These are phyloP conservation scores for Bubo scandiacus DNA, from an alignment of 2,113 vertebrate genomes.

Conservation along the genomic window DNA sequence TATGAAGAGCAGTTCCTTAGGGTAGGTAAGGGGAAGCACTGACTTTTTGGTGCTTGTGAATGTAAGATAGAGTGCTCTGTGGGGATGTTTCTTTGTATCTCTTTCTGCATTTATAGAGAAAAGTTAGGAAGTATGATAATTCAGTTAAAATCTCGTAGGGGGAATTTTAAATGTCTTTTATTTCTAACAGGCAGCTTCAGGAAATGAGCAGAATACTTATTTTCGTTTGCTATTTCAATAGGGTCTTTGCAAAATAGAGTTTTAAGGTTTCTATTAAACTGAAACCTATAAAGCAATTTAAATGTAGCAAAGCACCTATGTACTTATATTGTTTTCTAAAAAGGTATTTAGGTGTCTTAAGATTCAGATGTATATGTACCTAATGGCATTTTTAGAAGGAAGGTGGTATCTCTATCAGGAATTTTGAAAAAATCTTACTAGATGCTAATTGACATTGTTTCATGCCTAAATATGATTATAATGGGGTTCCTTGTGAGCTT, in stretches of 20 bases:
- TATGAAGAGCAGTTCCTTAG: neutral
- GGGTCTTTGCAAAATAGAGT: neutral
- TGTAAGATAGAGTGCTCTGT: neutral
- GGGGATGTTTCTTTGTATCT: neutral
- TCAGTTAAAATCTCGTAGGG: neutral
- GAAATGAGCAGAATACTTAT: neutral
- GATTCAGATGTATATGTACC: neutral
- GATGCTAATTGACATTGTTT: neutral
- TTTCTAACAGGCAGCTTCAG: neutral
- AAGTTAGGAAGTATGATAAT: neutral
- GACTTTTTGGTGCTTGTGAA: neutral
- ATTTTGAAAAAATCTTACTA: neutral
- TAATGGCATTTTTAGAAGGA: neutral
- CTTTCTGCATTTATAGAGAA: neutral
- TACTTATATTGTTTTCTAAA: neutral
- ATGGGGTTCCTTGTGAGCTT: neutral
- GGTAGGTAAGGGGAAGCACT: neutral
- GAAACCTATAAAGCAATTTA: neutral
- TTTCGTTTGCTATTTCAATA: neutral
- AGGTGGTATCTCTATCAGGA: neutral
- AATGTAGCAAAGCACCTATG: neutral
- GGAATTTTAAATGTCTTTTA: neutral
- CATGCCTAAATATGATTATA: neutral
- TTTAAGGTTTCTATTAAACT: neutral
- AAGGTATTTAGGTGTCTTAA: neutral